Conservation (phyloP, 2,113 vertebrate species). For the Neodontobutis hainanensis region DNA sequence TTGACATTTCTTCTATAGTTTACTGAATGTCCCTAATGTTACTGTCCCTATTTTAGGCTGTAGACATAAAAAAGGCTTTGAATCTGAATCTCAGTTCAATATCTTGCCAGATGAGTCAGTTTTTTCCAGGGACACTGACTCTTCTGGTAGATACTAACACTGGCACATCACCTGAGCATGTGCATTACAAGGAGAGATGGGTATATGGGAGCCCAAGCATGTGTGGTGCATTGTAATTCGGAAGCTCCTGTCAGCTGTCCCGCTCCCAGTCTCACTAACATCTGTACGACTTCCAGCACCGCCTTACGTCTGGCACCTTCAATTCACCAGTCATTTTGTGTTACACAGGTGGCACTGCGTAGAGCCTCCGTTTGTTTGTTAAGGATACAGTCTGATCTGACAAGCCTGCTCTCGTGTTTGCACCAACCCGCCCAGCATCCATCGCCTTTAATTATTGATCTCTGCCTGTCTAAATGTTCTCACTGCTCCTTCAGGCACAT, state of each 20-base stretch:
- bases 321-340: neutral
- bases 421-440: constrained; percentile 8
- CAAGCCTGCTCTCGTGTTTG: constrained; percentile 15
- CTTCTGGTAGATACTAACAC: neutral
- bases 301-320: neutral
- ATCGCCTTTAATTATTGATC: constrained; percentile 35
- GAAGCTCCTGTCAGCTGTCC: constrained; percentile 54
- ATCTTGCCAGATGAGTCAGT: too few relatives aligned
- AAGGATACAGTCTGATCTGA: constrained; percentile 5
- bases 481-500: constrained; percentile 10
- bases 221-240: constrained; percentile 63
- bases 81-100: too few relatives aligned
- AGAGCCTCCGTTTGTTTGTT: neutral
- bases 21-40: too few relatives aligned
- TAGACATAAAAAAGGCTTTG: too few relatives aligned
- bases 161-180: neutral
- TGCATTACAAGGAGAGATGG: neutral
- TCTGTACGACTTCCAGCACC: neutral
- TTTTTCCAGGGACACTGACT: neutral
- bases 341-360: too few relatives aligned
- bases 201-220: constrained; percentile 1
- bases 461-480: constrained; percentile 20
- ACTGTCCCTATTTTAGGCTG: too few relatives aligned
- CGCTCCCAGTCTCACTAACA: neutral
- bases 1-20: too few relatives aligned